These are phyloP conservation scores for Poecile montanus DNA, from an alignment of 2,797 vertebrate genomes.

Conservation along the genomic window DNA sequence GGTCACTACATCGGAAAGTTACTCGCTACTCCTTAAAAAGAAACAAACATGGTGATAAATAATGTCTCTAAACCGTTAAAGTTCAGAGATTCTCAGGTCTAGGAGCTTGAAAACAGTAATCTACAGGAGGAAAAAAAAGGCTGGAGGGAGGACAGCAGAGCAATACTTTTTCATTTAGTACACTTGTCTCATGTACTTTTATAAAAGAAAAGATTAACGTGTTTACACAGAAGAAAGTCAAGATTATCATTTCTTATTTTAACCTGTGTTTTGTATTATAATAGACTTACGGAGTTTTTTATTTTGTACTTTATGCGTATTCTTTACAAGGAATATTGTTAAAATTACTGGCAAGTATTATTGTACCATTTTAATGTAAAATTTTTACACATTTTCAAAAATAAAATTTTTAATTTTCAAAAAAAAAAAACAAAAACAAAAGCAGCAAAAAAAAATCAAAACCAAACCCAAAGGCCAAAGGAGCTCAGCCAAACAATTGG, in stretches of 20 bases:
- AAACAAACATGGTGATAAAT: slow-evolving; percentile 14
- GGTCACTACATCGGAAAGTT: not conserved
- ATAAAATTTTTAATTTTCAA: slow-evolving; percentile 90
- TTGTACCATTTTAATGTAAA: slow-evolving; percentile 94
- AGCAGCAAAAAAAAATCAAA: not conserved
- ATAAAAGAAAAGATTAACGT: slow-evolving; percentile 70
- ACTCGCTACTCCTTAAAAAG: not conserved
- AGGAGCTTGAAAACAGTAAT: slow-evolving; percentile 61
- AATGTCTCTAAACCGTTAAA: slow-evolving; percentile 53
- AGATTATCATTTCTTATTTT: slow-evolving; percentile 80
- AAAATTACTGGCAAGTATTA: slow-evolving; percentile 87
- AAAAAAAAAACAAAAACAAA: not conserved
- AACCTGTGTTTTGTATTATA: slow-evolving; percentile 92
- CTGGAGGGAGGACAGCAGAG: slow-evolving; percentile 65
- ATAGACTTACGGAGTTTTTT: slow-evolving; percentile 76
- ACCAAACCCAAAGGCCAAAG: not conserved
- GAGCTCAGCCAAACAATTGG: slow-evolving; percentile 3
- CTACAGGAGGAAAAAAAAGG: slow-evolving; percentile 20
- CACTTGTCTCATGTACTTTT: slow-evolving; percentile 72
- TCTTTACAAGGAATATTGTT: slow-evolving; percentile 92
- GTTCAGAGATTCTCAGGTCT: slow-evolving; percentile 78
- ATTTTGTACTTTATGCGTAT: slow-evolving; percentile 87
- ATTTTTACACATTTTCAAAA: slow-evolving; percentile 93
- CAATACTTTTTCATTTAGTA: slow-evolving; percentile 72
- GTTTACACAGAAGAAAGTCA: slow-evolving; percentile 79